Evolutionary conservation across 1,140 invertebrate species (phyloP), one percentile per base, ranked within the genome.

Genomic region (Trialeurodes vaporariorum): DNA sequence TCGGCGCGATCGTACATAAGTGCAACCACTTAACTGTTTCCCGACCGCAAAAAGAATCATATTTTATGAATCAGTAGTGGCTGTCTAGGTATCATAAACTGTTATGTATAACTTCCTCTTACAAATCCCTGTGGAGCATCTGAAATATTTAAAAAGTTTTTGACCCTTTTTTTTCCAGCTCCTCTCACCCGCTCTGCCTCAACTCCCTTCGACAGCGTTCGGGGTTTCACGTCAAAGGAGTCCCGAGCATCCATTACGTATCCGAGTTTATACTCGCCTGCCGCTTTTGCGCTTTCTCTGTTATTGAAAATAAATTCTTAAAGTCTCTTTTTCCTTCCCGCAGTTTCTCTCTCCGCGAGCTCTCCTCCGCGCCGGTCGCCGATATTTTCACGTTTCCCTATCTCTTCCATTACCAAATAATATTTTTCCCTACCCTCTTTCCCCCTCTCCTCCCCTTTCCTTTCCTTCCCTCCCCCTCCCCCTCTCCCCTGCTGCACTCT

Each of bases 101-200:
- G 34, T 49, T 49, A 49, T 49, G 34, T 49, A 17, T 49, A 49
- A 49, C 34, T 49, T 49, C 34, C 34, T 49, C 34, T 49, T 49
- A 49, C 34, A 49, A 49, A 49, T 49, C 34, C 34, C 34, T 17
- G 34, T 17, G 34, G 34, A 49, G 34, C 34, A 17, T 49, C 34
- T 49, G 34, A 49, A 49, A 49, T 49, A 49, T 49, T 49, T 49
- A 49, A 49, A 49, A 49, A 49, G 34, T 49, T 49, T 49, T 49
- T 49, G 34, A 49, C 34, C 34, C 34, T 49, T 49, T 49, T 49
- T 49, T n/a, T n/a, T n/a, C n/a, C n/a, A n/a, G n/a, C n/a, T n/a
- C n/a, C n/a, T n/a, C n/a, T n/a, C n/a, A n/a, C n/a, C n/a, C n/a
- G n/a, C n/a, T n/a, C n/a, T n/a, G n/a, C n/a, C n/a, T n/a, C n/a